Conservation (phyloP, 2,888 invertebrate species). For the Callinectes sapidus region DNA sequence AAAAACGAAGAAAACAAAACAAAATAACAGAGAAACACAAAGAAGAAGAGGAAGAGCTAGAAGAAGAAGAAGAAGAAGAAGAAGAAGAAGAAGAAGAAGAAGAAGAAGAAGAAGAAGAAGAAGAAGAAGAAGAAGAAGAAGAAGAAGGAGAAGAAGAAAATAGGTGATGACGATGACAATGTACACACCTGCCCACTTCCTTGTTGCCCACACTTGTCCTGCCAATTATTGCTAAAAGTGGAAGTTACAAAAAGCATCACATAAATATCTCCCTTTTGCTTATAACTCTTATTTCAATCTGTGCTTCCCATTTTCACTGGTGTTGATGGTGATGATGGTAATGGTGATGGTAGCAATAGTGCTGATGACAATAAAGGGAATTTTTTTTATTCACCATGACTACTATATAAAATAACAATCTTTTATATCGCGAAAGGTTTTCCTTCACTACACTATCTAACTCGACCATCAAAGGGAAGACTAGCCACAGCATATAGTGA, state of each 20-base stretch:
- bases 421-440: no score
- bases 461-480: no score
- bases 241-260: background rate
- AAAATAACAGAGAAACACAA: no score
- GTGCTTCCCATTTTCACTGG: background rate
- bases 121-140: background rate
- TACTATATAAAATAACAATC: background rate
- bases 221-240: background rate
- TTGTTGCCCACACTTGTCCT: background rate
- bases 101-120: background rate
- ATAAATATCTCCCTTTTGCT: background rate
- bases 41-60: background rate
- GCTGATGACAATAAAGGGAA: no score
- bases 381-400: background rate
- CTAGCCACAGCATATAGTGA: no score
- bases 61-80: conserved; percentile 7
- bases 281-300: background rate
- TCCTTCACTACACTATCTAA: no score
- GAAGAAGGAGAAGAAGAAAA: background rate
- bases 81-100: background rate
- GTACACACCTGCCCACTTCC: background rate
- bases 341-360: background rate
- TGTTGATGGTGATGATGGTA: background rate
- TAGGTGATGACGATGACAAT: background rate
- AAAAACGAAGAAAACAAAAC: background rate